Conservation (phyloP, 2,113 vertebrate species). For the Actenoides lindsayi region DNA sequence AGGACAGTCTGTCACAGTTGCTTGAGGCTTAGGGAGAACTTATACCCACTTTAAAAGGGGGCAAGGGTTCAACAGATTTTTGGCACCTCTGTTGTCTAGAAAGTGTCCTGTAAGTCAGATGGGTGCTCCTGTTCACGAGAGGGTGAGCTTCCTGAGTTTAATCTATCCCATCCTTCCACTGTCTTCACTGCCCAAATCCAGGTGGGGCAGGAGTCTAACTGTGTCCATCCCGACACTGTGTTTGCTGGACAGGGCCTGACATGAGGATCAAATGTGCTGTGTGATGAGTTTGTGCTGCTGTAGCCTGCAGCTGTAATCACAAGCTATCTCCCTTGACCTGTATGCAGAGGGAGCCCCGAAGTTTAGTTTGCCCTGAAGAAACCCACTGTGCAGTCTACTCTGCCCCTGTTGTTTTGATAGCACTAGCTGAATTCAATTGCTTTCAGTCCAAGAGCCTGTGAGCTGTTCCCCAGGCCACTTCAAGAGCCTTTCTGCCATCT, state of each 20-base stretch:
- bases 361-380: neutral
- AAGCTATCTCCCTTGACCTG: neutral
- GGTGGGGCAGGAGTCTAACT: neutral
- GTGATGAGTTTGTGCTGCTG: neutral
- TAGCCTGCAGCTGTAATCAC: neutral
- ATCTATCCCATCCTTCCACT: neutral
- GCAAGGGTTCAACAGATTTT: neutral
- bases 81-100: neutral
- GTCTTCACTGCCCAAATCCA: neutral
- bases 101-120: neutral
- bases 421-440: neutral
- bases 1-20: neutral
- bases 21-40: neutral
- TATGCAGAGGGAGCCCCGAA: neutral
- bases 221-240: neutral
- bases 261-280: neutral
- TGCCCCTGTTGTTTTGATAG: neutral
- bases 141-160: neutral
- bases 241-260: neutral
- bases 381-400: neutral
- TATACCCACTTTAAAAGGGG: neutral
- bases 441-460: neutral
- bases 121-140: neutral
- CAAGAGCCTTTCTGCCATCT: neutral
- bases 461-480: neutral